Evolutionary conservation across 2,888 invertebrate species (phyloP).

Genomic region (Flabesymbios commensalis): DNA sequence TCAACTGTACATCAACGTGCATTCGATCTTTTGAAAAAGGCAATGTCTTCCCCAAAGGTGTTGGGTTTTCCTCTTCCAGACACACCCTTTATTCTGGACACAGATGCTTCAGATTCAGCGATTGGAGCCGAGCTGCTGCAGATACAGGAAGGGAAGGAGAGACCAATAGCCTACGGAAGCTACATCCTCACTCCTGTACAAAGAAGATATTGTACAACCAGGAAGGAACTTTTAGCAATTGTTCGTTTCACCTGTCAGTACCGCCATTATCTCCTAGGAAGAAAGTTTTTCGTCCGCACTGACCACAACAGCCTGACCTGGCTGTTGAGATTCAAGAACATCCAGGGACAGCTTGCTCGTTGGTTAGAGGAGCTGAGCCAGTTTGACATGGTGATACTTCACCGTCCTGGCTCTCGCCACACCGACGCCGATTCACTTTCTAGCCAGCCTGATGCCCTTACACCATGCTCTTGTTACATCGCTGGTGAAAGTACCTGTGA

Average conservation of each 20-base stretch:
- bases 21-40: too few relatives aligned
- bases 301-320: constrained; percentile 10
- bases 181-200: constrained; percentile 2
- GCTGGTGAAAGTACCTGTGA: too few relatives aligned
- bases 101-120: too few relatives aligned
- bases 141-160: constrained; percentile 13
- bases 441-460: background rate
- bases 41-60: too few relatives aligned
- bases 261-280: constrained; percentile 14
- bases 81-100: too few relatives aligned
- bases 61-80: too few relatives aligned
- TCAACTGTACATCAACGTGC: too few relatives aligned
- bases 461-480: too few relatives aligned
- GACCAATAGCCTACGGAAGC: constrained; percentile 15
- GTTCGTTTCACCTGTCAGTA: constrained; percentile 7
- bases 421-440: constrained; percentile 1
- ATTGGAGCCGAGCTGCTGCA: constrained; percentile 14
- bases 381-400: background rate
- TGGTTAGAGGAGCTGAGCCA: background rate
- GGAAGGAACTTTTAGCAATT: constrained; percentile 10
- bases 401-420: background rate
- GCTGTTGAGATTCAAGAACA: background rate
- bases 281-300: constrained; percentile 5
- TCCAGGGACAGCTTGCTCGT: constrained; percentile 1
- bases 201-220: constrained; percentile 4